Percentiles rank a stretch among this genome's conserved stretches.
Evolutionary conservation across 2,888 invertebrate species (phyloP).

Genomic region (Anarsia innoxiella): DNA sequence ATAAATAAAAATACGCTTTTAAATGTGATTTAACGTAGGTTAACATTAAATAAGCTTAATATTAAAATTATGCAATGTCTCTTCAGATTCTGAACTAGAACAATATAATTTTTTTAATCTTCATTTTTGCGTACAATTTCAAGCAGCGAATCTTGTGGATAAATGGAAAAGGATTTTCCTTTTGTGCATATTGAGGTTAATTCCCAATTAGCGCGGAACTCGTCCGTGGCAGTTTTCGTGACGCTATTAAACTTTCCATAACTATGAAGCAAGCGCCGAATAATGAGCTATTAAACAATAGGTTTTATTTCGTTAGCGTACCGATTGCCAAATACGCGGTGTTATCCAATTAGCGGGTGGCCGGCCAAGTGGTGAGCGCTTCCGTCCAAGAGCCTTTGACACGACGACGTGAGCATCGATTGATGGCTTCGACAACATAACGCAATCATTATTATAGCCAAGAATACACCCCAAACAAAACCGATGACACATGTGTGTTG

Average conservation of each 20-base stretch:
- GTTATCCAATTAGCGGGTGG: constrained; percentile 34
- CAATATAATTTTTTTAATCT: too few relatives aligned
- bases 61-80: too few relatives aligned
- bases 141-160: too few relatives aligned
- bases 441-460: constrained; percentile 28
- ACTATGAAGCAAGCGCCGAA: constrained; percentile 13
- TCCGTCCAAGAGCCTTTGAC: constrained; percentile 12
- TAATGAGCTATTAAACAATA: constrained; percentile 25
- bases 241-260: constrained; percentile 14
- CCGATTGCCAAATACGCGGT: constrained; percentile 26
- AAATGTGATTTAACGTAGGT: too few relatives aligned
- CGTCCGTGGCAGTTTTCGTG: constrained; percentile 21
- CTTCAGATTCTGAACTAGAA: too few relatives aligned
- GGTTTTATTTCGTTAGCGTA: constrained; percentile 17
- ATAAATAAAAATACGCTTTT: too few relatives aligned
- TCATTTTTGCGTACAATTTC: too few relatives aligned
- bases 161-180: too few relatives aligned
- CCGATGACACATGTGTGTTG: too few relatives aligned
- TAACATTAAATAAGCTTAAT: too few relatives aligned
- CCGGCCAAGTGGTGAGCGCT: constrained; percentile 20
- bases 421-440: constrained; percentile 30
- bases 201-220: constrained; percentile 11
- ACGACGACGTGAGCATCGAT: constrained; percentile 31
- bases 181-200: constrained; percentile 8
- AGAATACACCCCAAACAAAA: constrained; percentile 7